Percentiles rank a stretch among this genome's conserved stretches.
Conservation (phyloP, 2,797 vertebrate species). For the Pogoniulus pusillus region DNA sequence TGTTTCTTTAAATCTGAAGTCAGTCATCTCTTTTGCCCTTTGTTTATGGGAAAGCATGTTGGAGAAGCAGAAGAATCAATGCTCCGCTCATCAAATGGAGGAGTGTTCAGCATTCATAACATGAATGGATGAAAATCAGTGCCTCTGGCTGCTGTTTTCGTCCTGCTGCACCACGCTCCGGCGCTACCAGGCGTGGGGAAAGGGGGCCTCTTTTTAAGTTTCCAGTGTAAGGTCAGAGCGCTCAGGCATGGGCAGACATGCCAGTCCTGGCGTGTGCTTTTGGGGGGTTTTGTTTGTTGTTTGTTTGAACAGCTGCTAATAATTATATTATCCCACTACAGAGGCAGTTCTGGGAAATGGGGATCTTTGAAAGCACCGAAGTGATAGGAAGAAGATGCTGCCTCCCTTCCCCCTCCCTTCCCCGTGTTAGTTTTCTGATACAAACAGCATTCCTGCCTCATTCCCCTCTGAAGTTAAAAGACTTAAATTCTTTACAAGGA, state of each 20-base stretch:
- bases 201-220: conserved; percentile 58
- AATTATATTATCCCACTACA: conserved; percentile 62
- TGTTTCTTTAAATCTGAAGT: neutral
- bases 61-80: conserved; percentile 13
- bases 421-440: conserved; percentile 68
- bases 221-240: conserved; percentile 52
- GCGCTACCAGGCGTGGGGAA: conserved; percentile 28
- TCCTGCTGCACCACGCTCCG: neutral
- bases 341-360: conserved; percentile 46
- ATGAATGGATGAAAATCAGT: conserved; percentile 18
- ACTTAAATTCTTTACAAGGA: conserved; percentile 80
- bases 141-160: neutral
- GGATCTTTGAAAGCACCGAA: conserved; percentile 32
- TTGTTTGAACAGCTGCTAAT: conserved; percentile 68
- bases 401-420: conserved; percentile 38
- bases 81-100: neutral
- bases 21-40: conserved; percentile 30
- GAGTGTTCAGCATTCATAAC: conserved; percentile 5
- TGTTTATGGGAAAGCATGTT: neutral
- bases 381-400: conserved; percentile 19
- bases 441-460: conserved; percentile 72
- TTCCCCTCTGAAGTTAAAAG: conserved; percentile 75
- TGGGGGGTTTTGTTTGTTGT: conserved; percentile 58
- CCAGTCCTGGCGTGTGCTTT: conserved; percentile 38
- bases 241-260: conserved; percentile 71